Conservation (phyloP, 2,888 invertebrate species). For the Bombylius discolor region DNA sequence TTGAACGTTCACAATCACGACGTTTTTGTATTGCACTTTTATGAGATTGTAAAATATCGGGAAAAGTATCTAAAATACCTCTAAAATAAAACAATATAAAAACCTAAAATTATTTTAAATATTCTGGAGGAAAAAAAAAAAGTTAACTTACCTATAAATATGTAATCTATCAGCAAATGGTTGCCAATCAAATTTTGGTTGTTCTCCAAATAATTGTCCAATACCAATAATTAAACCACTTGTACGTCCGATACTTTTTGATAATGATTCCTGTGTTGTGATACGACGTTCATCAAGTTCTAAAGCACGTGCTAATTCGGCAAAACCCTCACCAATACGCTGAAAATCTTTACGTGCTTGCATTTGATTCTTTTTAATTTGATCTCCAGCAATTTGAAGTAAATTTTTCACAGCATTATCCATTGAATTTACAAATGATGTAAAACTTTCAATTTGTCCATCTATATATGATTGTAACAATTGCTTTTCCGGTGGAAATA, state of each 20-base stretch:
- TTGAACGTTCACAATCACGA: slow-evolving; percentile 72
- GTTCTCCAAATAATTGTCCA: slow-evolving; percentile 79
- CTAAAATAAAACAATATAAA: slow-evolving; percentile 26
- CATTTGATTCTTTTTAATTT: slow-evolving; percentile 71
- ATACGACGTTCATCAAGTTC: slow-evolving; percentile 60
- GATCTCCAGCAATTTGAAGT: slow-evolving; percentile 66
- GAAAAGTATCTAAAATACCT: slow-evolving; percentile 80
- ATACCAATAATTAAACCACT: slow-evolving; percentile 84
- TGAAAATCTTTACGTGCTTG: slow-evolving; percentile 62
- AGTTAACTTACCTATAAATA: slow-evolving; percentile 51
- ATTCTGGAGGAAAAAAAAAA: not conserved
- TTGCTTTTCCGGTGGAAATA: slow-evolving; percentile 71
- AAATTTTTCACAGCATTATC: slow-evolving; percentile 78
- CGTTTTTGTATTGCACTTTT: slow-evolving; percentile 82
- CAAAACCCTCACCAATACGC: slow-evolving; percentile 79
- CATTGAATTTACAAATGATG: slow-evolving; percentile 69
- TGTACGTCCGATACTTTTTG: slow-evolving; percentile 69
- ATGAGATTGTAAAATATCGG: slow-evolving; percentile 80
- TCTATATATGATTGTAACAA: slow-evolving; percentile 64
- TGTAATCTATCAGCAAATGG: slow-evolving; percentile 83
- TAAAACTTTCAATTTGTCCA: slow-evolving; percentile 68
- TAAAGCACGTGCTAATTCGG: slow-evolving; percentile 69
- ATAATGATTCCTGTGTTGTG: slow-evolving; percentile 51
- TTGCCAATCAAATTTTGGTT: slow-evolving; percentile 81
- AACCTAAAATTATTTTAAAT: not conserved